Evolutionary conservation across 2,888 invertebrate genomes (phyloP).

Genomic region (Rhagophthalmus giganteus): DNA sequence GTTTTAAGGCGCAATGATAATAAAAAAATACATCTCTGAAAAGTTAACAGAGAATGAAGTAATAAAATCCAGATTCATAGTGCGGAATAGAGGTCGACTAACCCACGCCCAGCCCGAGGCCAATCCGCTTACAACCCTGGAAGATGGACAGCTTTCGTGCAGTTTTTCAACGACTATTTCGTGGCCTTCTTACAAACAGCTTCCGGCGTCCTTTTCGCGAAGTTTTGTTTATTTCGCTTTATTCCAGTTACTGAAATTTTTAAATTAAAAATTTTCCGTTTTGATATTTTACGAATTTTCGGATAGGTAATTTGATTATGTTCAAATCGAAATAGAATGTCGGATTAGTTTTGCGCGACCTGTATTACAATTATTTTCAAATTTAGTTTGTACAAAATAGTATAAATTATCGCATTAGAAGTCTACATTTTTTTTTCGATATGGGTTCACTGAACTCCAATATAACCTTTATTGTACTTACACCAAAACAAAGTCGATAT

Average conservation of each 20-base stretch:
- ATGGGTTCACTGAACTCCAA: too few relatives aligned
- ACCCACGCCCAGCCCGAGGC: neutral
- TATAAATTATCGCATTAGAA: too few relatives aligned
- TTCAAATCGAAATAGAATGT: too few relatives aligned
- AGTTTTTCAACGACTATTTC: neutral
- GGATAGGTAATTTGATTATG: too few relatives aligned
- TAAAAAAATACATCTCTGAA: neutral
- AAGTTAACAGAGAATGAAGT: neutral
- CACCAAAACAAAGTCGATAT: too few relatives aligned
- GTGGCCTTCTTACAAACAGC: neutral
- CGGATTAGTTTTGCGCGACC: too few relatives aligned
- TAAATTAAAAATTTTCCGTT: neutral
- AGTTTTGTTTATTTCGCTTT: neutral
- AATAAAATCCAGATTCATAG: neutral
- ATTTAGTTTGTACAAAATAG: too few relatives aligned
- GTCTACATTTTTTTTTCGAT: too few relatives aligned
- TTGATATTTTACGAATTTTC: too few relatives aligned
- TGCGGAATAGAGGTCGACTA: neutral
- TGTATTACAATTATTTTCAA: too few relatives aligned
- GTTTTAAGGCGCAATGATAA: neutral
- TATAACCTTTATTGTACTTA: too few relatives aligned
- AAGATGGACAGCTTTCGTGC: neutral
- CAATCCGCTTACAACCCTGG: neutral
- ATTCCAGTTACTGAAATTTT: neutral
- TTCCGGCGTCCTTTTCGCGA: neutral